Base-by-base conservation (phyloP, 2,797 vertebrate species). In the Crenichthys baileyi region DNA sequence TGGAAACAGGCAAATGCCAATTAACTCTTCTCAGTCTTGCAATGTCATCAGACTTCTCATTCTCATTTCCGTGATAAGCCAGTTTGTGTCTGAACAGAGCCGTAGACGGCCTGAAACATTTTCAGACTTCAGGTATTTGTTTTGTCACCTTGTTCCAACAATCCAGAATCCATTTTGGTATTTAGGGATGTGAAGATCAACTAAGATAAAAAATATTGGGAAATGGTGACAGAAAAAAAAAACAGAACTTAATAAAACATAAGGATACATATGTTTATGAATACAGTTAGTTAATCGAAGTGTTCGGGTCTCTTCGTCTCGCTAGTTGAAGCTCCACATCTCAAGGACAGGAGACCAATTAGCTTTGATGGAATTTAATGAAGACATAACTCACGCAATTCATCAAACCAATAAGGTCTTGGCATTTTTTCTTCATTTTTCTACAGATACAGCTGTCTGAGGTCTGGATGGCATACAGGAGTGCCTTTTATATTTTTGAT, bases 331-430 rank as follows among this genome's bases (percentile, higher is more conserved):
- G 65, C 61, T 72, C 41, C 74, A 56, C 83, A 72, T 82, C 83
- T 87, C 84, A 91, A 93, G 91, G 88, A 84, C 88, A 63, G 31
- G 71, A 70, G 48, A 24, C 56, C 85, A 85, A 93, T 91, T 88
- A 90, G 78, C 73, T 67, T 51, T 70, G 84, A 84, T 83, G 79
- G 76, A 85, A 87, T 86, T 83, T 87, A 90, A 85, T 83, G 71
- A 80, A 81, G 80, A 70, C 85, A 85, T 85, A 89, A 82, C 83
- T 88, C 81, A 74, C 70, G 76, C 41, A 8, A 81, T 90, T 89
- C 80, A 81, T 81, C 77, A 80, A 87, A 90, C 88, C 83, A 86
- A 89, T 77, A 87, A 87, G 85, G 70, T 36, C 51, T 65, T 15
- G 51, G 7, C n/a, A n/a, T 55, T 13, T 56, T 44, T 39, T 22